Percentiles rank a stretch among this genome's conserved stretches.
These are phyloP conservation scores for Takifugu flavidus DNA, from an alignment of 2,113 vertebrate species.

Conservation along the genomic window DNA sequence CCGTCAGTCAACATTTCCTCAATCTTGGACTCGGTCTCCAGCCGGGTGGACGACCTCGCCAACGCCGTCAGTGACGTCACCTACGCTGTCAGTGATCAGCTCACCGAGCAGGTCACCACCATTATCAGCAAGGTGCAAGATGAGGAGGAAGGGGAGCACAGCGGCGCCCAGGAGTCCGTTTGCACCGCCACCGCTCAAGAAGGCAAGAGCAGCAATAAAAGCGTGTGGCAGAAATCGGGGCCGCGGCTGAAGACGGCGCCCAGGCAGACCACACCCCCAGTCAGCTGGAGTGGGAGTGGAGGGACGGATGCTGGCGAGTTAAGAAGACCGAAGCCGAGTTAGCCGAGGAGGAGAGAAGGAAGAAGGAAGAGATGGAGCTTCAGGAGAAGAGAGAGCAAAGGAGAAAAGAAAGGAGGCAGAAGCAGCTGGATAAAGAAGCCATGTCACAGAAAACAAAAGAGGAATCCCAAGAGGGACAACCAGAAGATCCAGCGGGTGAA, in stretches of 20 bases:
- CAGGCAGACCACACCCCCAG: conserved; percentile 22
- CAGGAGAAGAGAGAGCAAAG: conserved; percentile 57
- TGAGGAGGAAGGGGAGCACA: conserved; percentile 61
- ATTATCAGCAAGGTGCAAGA: conserved; percentile 81
- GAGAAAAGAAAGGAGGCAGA: conserved; percentile 58
- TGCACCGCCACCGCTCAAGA: conserved; percentile 25
- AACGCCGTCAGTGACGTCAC: conserved; percentile 83
- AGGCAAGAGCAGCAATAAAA: conserved; percentile 30
- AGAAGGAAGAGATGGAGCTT: conserved; percentile 50
- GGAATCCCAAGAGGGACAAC: conserved; percentile 25
- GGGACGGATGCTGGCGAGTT: conserved; percentile 67
- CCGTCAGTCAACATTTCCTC: conserved; percentile 86
- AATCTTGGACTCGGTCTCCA: conserved; percentile 84
- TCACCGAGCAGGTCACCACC: conserved; percentile 87
- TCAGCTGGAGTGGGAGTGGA: conserved; percentile 69
- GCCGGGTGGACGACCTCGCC: conserved; percentile 85
- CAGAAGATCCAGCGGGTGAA: conserved; percentile 28
- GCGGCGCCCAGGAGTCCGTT: conserved; percentile 21
- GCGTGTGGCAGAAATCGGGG: conserved; percentile 39
- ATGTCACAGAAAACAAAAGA: conserved; percentile 18
- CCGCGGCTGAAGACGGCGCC: not conserved
- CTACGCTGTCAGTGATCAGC: conserved; percentile 83
- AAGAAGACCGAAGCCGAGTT: conserved; percentile 62
- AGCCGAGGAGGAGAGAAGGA: conserved; percentile 59
- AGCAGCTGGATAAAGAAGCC: conserved; percentile 48